These are phyloP conservation scores for Eretmocerus hayati DNA, from an alignment of 2,888 invertebrate genomes.

Conservation along the genomic window DNA sequence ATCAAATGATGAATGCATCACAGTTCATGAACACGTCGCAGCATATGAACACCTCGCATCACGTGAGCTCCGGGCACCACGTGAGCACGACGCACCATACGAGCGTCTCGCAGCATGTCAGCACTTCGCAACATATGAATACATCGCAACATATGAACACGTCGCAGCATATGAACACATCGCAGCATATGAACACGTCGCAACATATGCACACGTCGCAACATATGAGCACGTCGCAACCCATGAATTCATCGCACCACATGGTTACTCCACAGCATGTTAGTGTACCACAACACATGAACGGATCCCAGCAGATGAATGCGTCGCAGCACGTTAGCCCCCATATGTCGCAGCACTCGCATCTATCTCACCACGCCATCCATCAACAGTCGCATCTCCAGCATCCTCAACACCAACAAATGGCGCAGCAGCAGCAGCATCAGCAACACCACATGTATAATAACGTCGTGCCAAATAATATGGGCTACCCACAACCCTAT, in stretches of 20 bases:
- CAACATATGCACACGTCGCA: conserved; percentile 3
- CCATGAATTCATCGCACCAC: conserved; percentile 15
- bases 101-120: conserved; percentile 16
- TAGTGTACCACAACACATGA: conserved; percentile 14
- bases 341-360: conserved; percentile 25
- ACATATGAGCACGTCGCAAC: conserved; percentile 8
- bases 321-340: conserved; percentile 45
- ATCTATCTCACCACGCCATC: conserved; percentile 22
- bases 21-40: conserved; percentile 8
- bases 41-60: conserved; percentile 1
- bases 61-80: conserved; percentile 5
- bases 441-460: conserved; percentile 23
- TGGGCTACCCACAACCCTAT: conserved; percentile 33
- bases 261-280: conserved; percentile 47
- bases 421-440: conserved; percentile 25
- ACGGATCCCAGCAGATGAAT: conserved; percentile 17
- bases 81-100: conserved; percentile 14
- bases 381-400: conserved; percentile 41
- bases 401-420: conserved; percentile 23
- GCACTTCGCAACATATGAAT: conserved; percentile 13
- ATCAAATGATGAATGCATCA: conserved; percentile 13
- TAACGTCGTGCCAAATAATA: conserved; percentile 25
- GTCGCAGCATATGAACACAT: conserved; percentile 17
- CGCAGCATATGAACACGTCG: conserved; percentile 2
- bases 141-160: conserved; percentile 12